Percentiles rank a stretch among this genome's conserved stretches.
Evolutionary conservation across 2,113 vertebrate species (phyloP).

Genomic region (Tragelaphus buxtoni): DNA sequence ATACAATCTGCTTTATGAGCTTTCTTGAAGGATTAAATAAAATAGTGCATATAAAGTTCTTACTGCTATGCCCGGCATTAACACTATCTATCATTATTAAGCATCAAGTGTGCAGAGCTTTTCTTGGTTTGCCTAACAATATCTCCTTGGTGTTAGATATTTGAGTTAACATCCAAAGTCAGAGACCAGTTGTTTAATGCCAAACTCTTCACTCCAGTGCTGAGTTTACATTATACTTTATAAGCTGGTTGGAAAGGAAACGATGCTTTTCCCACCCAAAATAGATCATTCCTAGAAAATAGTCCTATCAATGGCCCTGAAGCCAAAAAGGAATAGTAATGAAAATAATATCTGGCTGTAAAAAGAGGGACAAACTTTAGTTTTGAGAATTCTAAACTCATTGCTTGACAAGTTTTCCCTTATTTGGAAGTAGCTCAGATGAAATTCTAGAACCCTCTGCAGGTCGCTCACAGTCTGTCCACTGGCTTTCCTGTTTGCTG

Average conservation of each 20-base stretch:
- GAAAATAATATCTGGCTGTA: neutral
- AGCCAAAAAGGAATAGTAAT: neutral
- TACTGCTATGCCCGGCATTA: neutral
- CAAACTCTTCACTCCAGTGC: neutral
- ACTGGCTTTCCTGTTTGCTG: constrained; percentile 51
- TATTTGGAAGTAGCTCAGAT: constrained; percentile 25
- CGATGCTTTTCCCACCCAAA: neutral
- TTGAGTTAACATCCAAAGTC: neutral
- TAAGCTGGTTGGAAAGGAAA: constrained; percentile 29
- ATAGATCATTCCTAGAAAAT: neutral
- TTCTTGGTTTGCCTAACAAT: neutral
- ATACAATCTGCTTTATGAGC: neutral
- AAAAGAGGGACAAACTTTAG: neutral
- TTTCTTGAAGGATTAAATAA: neutral
- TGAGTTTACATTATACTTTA: neutral
- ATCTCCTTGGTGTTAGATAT: neutral
- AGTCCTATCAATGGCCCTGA: neutral
- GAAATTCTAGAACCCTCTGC: constrained; percentile 44
- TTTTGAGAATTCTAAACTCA: constrained; percentile 11
- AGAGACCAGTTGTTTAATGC: neutral
- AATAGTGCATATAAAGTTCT: neutral
- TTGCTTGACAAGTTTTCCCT: constrained; percentile 34
- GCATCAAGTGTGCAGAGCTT: neutral
- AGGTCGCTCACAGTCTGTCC: constrained; percentile 22
- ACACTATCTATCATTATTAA: neutral